Evolutionary conservation across 2,113 vertebrate species (phyloP).

Genomic region (Eurypyga helias): DNA sequence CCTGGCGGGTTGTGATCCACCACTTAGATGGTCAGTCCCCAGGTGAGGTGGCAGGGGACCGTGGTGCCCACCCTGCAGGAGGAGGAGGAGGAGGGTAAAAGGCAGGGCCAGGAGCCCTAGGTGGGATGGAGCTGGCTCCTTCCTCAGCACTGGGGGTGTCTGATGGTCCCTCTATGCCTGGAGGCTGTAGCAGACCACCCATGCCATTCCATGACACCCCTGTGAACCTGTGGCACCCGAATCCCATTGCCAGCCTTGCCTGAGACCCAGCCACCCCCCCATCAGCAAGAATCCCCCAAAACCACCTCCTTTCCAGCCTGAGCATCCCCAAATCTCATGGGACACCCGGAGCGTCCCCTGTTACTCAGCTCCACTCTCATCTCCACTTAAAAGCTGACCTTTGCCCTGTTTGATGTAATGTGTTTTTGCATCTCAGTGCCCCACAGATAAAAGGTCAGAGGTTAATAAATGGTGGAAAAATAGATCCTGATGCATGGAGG

Average conservation of each 20-base stretch:
- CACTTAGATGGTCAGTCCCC: neutral
- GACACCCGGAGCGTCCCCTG: neutral
- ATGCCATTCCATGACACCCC: neutral
- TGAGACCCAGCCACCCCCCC: neutral
- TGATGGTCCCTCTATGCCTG: neutral
- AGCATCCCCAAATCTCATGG: neutral
- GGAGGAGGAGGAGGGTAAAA: neutral
- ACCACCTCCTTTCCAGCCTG: neutral
- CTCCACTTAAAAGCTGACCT: constrained; percentile 44
- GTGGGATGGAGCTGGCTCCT: neutral
- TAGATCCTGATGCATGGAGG: neutral
- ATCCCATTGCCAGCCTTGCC: neutral
- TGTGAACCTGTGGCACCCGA: neutral
- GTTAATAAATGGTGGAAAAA: constrained; percentile 52
- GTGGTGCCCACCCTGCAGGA: rapidly evolving
- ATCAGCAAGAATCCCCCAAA: neutral
- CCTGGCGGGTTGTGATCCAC: neutral
- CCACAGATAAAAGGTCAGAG: constrained; percentile 55
- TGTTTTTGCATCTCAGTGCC: constrained; percentile 18
- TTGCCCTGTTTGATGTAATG: neutral
- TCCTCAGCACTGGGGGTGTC: neutral
- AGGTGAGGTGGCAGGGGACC: rapidly evolving
- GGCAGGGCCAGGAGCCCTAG: too few species aligned
- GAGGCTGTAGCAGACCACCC: neutral
- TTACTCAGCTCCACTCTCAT: neutral